phyloP scores from a whole-genome alignment of 1,140 invertebrate species.

The Thereuonema tuberculata region DNA sequence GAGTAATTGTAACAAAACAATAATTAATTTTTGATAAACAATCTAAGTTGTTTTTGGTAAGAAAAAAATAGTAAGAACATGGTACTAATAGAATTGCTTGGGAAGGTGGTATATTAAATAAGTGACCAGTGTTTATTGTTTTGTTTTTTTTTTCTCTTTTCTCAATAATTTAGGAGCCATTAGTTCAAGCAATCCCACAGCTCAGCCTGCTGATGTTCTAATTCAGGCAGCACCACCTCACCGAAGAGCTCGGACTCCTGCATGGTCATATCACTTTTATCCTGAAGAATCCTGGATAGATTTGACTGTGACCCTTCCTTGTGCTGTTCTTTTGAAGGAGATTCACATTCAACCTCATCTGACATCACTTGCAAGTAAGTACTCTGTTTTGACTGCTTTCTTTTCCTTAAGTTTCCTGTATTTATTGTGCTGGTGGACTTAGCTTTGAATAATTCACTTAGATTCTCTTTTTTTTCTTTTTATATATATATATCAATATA shows the following conservation, averaged over 20 bases:
- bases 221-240: constrained; percentile 59
- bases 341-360: constrained; percentile 78
- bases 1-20: no score
- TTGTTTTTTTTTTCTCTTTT: no score
- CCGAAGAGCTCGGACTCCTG: constrained; percentile 62
- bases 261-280: constrained; percentile 87
- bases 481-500: no score
- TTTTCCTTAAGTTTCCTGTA: not conserved
- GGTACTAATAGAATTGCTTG: no score
- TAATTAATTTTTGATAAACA: no score
- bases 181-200: constrained; percentile 63
- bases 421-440: not conserved
- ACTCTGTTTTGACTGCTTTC: no score
- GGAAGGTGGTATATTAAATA: no score
- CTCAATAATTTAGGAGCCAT: constrained; percentile 56
- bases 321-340: constrained; percentile 73
- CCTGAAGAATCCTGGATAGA: constrained; percentile 77
- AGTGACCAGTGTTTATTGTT: no score
- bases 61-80: no score
- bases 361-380: constrained; percentile 59
- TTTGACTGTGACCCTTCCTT: constrained; percentile 68
- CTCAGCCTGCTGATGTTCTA: constrained; percentile 71
- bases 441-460: no score
- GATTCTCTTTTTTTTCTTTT: no score
- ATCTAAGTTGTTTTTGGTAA: no score